Percentiles rank a stretch among this genome's conserved stretches.
Conservation (phyloP, 2,797 vertebrate species). For the Leptoclinus maculatus region DNA sequence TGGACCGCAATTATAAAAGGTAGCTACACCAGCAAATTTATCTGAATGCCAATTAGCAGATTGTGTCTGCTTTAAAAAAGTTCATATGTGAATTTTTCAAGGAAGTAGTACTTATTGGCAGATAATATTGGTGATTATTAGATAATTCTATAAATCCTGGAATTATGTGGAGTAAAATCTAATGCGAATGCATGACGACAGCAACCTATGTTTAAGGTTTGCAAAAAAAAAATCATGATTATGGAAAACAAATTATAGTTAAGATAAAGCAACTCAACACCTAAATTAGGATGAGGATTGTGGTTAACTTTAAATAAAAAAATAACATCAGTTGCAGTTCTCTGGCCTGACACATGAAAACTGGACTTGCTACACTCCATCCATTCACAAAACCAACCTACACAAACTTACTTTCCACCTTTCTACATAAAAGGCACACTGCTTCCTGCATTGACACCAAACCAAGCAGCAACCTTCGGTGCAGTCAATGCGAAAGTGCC, state of each 20-base stretch:
- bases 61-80: conserved; percentile 12
- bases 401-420: not conserved
- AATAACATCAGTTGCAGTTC: not conserved
- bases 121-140: not conserved
- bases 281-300: not conserved
- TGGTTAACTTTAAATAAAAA: not conserved
- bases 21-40: conserved; percentile 1
- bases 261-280: too few relatives aligned
- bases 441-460: not conserved
- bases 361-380: not conserved
- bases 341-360: not conserved
- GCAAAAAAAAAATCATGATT: too few relatives aligned
- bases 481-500: not conserved
- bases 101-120: too few relatives aligned
- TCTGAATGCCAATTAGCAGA: conserved; percentile 11
- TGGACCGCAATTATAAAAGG: conserved; percentile 6
- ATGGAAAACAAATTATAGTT: too few relatives aligned
- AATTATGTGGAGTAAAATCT: not conserved
- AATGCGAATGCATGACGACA: not conserved
- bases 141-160: not conserved
- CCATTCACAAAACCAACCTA: not conserved
- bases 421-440: not conserved
- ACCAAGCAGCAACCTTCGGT: not conserved
- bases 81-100: not conserved
- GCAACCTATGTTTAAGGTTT: too few relatives aligned